phyloP scores from a whole-genome alignment of 2,113 vertebrate species.

The Megaleporinus macrocephalus region DNA sequence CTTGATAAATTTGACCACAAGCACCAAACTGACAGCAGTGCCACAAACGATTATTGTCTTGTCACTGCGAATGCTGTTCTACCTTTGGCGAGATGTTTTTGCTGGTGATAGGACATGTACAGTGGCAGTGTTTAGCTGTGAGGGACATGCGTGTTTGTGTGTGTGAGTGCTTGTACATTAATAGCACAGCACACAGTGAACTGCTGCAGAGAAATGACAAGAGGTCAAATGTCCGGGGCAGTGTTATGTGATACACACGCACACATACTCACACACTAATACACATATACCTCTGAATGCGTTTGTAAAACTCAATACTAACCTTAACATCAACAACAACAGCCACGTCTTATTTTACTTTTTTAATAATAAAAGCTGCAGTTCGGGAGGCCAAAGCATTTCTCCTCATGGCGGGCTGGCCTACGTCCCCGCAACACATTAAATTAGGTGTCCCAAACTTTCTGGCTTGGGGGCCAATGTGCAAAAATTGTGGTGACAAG shows the following conservation, averaged over 20 bases:
- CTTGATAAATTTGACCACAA: conserved; percentile 12
- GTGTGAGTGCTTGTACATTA: conserved; percentile 29
- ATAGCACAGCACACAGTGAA: conserved; percentile 27
- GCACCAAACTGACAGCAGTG: conserved; percentile 12
- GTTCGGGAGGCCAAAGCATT: too few relatives aligned
- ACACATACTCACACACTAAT: neutral
- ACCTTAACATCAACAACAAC: too few relatives aligned
- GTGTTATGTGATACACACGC: conserved; percentile 20
- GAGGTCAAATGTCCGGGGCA: conserved; percentile 26
- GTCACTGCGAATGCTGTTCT: conserved; percentile 20
- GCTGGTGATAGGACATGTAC: conserved; percentile 1
- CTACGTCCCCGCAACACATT: too few relatives aligned
- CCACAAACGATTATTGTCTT: conserved; percentile 24
- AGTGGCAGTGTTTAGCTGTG: conserved; percentile 7
- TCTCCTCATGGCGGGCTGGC: too few relatives aligned
- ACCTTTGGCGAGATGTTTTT: conserved; percentile 40
- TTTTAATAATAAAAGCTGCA: too few relatives aligned
- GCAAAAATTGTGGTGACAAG: too few relatives aligned
- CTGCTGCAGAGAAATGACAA: conserved; percentile 16
- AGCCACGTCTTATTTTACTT: too few relatives aligned
- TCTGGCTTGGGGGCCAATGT: too few relatives aligned
- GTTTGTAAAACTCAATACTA: too few relatives aligned
- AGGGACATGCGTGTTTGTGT: conserved; percentile 17
- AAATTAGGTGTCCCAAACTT: too few relatives aligned
- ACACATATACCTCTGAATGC: too few relatives aligned